A percentile compares a stretch with the other conserved stretches of the same genome.
Evolutionary conservation across 2,888 invertebrate genomes (phyloP).

Genomic region (Fragum fragum): DNA sequence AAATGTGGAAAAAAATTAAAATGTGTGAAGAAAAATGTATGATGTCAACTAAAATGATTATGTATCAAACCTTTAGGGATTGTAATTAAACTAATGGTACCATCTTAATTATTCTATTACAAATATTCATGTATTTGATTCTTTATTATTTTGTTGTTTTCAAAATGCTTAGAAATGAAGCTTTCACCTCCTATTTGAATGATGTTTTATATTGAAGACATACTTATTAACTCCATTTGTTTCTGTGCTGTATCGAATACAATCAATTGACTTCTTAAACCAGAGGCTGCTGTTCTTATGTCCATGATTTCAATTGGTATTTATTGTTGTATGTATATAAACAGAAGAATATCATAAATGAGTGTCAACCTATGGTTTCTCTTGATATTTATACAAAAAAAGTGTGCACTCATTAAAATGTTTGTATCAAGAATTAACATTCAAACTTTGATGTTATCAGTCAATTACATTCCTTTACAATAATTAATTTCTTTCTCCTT

Average conservation of each 20-base stretch:
- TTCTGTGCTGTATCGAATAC: neutral
- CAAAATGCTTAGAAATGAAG: too few relatives aligned
- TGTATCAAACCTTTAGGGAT: too few relatives aligned
- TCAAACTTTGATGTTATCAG: neutral
- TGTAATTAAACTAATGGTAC: too few relatives aligned
- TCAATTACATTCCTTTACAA: neutral
- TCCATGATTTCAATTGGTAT: neutral
- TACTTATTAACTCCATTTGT: slow-evolving; percentile 13
- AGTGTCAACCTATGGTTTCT: neutral
- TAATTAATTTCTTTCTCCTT: neutral
- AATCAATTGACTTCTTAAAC: slow-evolving; percentile 4
- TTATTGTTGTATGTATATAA: neutral
- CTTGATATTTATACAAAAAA: neutral
- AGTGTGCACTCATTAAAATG: neutral
- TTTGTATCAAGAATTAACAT: neutral
- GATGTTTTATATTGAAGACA: too few relatives aligned
- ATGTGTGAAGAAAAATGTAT: too few relatives aligned
- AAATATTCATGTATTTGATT: too few relatives aligned
- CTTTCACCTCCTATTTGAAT: too few relatives aligned
- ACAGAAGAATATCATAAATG: neutral
- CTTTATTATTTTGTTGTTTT: too few relatives aligned
- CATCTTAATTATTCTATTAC: too few relatives aligned
- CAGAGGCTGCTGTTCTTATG: neutral
- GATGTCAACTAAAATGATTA: too few relatives aligned
- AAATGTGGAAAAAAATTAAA: too few relatives aligned